These are phyloP conservation scores for Oligia latruncula DNA, from an alignment of 2,888 invertebrate species.

Conservation along the genomic window DNA sequence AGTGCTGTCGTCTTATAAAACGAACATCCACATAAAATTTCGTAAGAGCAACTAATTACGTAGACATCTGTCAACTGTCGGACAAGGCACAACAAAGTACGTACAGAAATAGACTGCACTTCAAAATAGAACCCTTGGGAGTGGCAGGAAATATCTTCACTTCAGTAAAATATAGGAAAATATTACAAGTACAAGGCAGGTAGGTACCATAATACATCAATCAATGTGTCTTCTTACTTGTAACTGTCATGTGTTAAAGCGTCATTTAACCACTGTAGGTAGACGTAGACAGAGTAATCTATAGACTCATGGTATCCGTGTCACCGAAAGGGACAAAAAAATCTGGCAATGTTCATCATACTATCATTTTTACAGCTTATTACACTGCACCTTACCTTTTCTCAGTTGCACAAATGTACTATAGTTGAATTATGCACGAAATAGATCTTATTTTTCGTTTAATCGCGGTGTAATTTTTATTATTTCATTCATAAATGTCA, in stretches of 20 bases:
- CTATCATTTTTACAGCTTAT: no score
- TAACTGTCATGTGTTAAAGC: slow-evolving; percentile 36
- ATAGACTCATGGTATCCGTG: no score
- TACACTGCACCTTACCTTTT: no score
- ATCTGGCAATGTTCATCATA: no score
- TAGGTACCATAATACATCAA: slow-evolving; percentile 50
- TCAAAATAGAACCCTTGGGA: slow-evolving; percentile 68
- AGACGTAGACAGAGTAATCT: no score
- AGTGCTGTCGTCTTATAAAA: slow-evolving; percentile 2
- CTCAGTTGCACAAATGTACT: no score
- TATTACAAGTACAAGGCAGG: slow-evolving; percentile 29
- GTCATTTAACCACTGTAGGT: slow-evolving; percentile 15
- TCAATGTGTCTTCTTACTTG: slow-evolving; percentile 50
- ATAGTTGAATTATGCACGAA: no score
- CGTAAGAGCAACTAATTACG: slow-evolving; percentile 61
- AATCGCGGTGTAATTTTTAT: no score
- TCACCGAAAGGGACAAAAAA: no score
- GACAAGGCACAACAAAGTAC: slow-evolving; percentile 65
- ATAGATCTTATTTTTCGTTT: no score
- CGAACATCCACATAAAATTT: slow-evolving; percentile 8
- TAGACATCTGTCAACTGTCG: slow-evolving; percentile 60
- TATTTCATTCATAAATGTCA: no score
- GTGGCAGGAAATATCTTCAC: slow-evolving; percentile 57
- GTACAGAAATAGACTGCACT: slow-evolving; percentile 60
- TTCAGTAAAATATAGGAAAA: slow-evolving; percentile 47